Conservation (phyloP, 35 echinoderm and acorn worm genomes). For the Acanthaster planci region DNA sequence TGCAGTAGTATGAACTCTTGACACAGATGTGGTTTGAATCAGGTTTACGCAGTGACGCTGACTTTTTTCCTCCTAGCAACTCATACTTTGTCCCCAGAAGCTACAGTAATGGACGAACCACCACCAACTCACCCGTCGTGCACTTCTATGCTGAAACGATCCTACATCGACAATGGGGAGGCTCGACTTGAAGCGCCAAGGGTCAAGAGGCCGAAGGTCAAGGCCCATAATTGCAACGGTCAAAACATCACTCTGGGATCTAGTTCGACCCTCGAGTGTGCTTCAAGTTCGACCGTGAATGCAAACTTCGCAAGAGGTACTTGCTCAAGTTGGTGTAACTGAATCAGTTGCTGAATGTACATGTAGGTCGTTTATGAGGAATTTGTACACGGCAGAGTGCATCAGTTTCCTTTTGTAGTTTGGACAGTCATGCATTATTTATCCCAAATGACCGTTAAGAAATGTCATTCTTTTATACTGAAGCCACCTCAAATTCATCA, state of each 20-base stretch:
- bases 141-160: neutral
- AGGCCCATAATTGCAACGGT: neutral
- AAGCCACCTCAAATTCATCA: too few relatives aligned
- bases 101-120: neutral
- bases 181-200: neutral
- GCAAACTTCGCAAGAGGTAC: neutral
- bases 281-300: neutral
- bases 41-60: too few relatives aligned
- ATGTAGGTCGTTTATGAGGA: neutral
- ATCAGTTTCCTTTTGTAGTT: neutral
- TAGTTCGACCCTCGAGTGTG: neutral
- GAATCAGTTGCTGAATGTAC: neutral
- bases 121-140: neutral
- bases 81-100: neutral
- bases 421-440: neutral
- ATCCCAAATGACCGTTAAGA: neutral
- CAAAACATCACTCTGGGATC: neutral
- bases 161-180: neutral
- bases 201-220: conserved; percentile 2
- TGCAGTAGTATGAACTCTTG: too few relatives aligned
- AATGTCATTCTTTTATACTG: too few relatives aligned
- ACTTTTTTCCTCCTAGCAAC: too few relatives aligned
- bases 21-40: too few relatives aligned
- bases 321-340: neutral
- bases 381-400: neutral